phyloP scores from a whole-genome alignment of 2,888 invertebrate species.

The Callinectes sapidus region DNA sequence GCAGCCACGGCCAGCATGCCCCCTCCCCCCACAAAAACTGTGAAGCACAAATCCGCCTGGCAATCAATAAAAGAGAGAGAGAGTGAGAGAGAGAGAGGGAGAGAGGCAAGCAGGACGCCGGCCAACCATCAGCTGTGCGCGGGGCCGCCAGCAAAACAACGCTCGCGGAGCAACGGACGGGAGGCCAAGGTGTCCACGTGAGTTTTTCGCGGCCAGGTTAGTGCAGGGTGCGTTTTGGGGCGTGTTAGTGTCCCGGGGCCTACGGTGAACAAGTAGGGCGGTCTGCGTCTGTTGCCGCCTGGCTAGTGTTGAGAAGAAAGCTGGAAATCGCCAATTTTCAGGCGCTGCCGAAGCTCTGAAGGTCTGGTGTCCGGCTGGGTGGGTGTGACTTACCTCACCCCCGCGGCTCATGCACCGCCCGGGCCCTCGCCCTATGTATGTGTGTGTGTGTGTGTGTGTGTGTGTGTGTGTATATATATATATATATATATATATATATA shows the following conservation, averaged over 20 bases:
- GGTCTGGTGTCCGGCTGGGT: constrained; percentile 17
- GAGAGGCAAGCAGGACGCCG: constrained; percentile 52
- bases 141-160: constrained; percentile 31
- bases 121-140: constrained; percentile 43
- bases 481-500: constrained; percentile 43
- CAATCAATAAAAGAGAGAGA: constrained; percentile 43
- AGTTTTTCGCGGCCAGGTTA: constrained; percentile 26
- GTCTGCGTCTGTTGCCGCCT: background rate
- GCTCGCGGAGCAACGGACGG: constrained; percentile 18
- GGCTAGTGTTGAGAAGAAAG: background rate
- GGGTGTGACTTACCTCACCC: constrained; percentile 18
- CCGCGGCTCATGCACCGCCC: constrained; percentile 3
- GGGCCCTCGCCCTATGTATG: background rate
- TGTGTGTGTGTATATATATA: constrained; percentile 23
- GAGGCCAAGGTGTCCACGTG: constrained; percentile 21
- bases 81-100: background rate
- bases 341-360: background rate
- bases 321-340: constrained; percentile 23
- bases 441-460: background rate
- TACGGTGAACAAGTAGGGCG: background rate
- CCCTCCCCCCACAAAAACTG: constrained; percentile 43
- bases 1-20: constrained; percentile 33
- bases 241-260: background rate
- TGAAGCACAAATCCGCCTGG: constrained; percentile 40
- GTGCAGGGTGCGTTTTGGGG: background rate